Percentiles rank a stretch among this genome's conserved stretches.
These are phyloP conservation scores for Radopholus similis DNA, from an alignment of 1,140 invertebrate genomes.

Conservation along the genomic window DNA sequence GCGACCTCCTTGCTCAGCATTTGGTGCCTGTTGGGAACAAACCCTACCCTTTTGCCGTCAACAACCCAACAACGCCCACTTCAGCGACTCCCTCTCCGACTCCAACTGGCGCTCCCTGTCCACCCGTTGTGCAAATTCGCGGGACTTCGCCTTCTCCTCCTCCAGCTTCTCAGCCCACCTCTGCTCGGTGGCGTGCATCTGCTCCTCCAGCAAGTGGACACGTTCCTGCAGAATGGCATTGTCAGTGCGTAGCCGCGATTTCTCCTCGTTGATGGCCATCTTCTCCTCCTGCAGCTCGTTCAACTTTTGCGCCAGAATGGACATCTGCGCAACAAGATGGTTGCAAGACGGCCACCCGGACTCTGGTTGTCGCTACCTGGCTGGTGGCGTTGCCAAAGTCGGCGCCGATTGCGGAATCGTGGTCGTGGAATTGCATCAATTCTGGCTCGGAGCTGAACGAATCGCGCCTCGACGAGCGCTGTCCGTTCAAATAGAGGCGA, in stretches of 20 bases:
- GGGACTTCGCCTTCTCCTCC: conserved; percentile 35
- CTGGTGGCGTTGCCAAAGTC: conserved; percentile 20
- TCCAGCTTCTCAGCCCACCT: conserved; percentile 43
- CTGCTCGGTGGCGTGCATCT: conserved; percentile 33
- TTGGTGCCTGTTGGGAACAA: conserved; percentile 21
- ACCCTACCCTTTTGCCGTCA: not conserved
- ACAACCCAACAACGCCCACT: conserved; percentile 6
- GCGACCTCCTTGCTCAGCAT: conserved; percentile 35
- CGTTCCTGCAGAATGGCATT: conserved; percentile 48
- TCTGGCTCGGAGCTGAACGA: conserved; percentile 33
- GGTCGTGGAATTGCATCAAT: conserved; percentile 25
- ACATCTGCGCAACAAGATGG: conserved; percentile 23
- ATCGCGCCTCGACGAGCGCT: conserved; percentile 24
- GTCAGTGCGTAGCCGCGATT: conserved; percentile 40
- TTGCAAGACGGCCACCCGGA: not conserved
- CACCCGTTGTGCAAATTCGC: conserved; percentile 29
- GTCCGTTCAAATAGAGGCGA: conserved; percentile 30
- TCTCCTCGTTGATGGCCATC: conserved; percentile 35
- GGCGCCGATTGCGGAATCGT: conserved; percentile 5
- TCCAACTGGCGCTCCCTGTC: conserved; percentile 41
- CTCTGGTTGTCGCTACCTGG: conserved; percentile 7
- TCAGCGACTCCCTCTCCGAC: conserved; percentile 30
- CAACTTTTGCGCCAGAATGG: conserved; percentile 37
- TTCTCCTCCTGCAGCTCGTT: conserved; percentile 36
- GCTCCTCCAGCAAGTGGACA: conserved; percentile 40